A percentile compares a stretch with the other conserved stretches of the same genome.
Conservation (phyloP, 1,140 invertebrate genomes). For the Agrypnia vestita region DNA sequence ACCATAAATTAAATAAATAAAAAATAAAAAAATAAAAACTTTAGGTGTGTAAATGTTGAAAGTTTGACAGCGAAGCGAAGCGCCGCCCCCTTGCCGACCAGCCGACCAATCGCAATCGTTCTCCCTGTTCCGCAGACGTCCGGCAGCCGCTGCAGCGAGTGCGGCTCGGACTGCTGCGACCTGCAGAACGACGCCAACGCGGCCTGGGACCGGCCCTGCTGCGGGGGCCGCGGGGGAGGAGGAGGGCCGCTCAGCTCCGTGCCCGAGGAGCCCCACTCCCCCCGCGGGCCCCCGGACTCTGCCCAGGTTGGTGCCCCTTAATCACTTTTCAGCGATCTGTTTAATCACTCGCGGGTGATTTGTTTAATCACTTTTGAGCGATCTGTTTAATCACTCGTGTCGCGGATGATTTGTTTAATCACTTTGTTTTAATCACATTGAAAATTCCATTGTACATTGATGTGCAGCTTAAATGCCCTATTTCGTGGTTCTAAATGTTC, state of each 20-base stretch:
- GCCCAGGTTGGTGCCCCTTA: not conserved
- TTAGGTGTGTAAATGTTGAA: not conserved
- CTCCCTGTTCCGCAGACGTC: conserved; percentile 43
- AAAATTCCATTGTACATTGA: too few relatives aligned
- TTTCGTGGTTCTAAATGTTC: too few relatives aligned
- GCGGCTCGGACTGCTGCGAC: conserved; percentile 53
- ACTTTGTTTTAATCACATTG: too few relatives aligned
- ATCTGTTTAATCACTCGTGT: too few relatives aligned
- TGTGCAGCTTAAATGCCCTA: too few relatives aligned
- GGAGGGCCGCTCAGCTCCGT: conserved; percentile 47
- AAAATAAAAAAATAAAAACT: too few relatives aligned
- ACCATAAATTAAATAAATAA: too few relatives aligned
- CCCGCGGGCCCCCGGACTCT: not conserved
- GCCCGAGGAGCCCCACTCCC: conserved; percentile 45
- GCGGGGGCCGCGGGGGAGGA: conserved; percentile 27
- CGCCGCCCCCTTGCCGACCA: not conserved
- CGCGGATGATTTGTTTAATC: too few relatives aligned
- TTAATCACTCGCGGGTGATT: too few relatives aligned
- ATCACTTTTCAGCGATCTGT: not conserved
- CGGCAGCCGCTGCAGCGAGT: conserved; percentile 54
- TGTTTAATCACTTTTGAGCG: too few relatives aligned
- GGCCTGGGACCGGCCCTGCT: conserved; percentile 34
- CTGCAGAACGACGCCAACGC: conserved; percentile 48
- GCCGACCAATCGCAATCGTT: not conserved
- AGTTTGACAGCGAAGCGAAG: not conserved